phyloP scores from a whole-genome alignment of 2,888 invertebrate species.

The Chelonus formosanus region DNA sequence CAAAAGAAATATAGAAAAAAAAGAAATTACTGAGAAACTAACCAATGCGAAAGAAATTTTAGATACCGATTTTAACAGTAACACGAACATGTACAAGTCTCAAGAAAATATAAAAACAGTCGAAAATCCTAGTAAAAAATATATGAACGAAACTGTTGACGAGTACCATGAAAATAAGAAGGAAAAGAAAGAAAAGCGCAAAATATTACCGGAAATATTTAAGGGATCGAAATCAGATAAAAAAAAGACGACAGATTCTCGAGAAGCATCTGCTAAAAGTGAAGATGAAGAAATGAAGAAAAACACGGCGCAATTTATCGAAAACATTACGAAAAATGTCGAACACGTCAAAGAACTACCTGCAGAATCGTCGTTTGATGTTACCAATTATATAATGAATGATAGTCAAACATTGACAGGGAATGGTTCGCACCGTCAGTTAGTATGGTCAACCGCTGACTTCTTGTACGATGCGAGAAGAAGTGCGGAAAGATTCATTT shows the following conservation, averaged over 20 bases:
- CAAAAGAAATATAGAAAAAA: constrained; percentile 69
- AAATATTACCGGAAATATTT: constrained; percentile 59
- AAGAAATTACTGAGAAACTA: constrained; percentile 67
- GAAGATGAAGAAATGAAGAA: constrained; percentile 55
- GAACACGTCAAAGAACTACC: constrained; percentile 35
- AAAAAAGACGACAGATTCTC: constrained; percentile 55
- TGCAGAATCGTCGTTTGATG: constrained; percentile 27
- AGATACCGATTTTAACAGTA: no score
- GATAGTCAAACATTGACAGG: constrained; percentile 35
- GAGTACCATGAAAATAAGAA: constrained; percentile 27
- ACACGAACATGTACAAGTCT: no score
- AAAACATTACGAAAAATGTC: constrained; percentile 45
- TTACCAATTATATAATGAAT: constrained; percentile 26
- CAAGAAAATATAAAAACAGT: no score
- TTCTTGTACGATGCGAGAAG: constrained; percentile 62
- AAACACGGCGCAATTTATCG: constrained; percentile 47
- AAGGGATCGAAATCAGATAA: constrained; percentile 57
- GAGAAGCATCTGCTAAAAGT: constrained; percentile 58
- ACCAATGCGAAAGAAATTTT: constrained; percentile 51
- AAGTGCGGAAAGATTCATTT: constrained; percentile 63
- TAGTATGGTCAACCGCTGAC: constrained; percentile 58
- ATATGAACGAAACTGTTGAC: no score
- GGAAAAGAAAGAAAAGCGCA: constrained; percentile 51
- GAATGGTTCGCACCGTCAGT: constrained; percentile 41
- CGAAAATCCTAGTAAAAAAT: no score